These are phyloP conservation scores for Aricia artaxerxes DNA, from an alignment of 2,888 invertebrate genomes.

Conservation along the genomic window DNA sequence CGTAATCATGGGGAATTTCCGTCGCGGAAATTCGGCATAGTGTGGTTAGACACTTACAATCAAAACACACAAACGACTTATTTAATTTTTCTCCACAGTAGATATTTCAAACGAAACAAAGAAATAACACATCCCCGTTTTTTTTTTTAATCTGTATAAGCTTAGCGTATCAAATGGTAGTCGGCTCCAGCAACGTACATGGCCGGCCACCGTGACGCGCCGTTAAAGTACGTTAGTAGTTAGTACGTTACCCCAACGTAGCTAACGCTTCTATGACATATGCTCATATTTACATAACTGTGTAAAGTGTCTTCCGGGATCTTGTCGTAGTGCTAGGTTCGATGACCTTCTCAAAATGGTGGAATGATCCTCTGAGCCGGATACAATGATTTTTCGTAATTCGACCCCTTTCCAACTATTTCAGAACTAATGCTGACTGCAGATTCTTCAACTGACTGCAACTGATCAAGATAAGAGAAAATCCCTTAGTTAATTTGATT, in stretches of 20 bases:
- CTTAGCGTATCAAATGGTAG: conserved; percentile 16
- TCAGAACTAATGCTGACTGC: background rate
- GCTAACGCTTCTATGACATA: conserved; percentile 28
- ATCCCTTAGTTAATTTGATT: background rate
- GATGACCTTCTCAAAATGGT: conserved; percentile 10
- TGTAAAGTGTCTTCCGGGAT: conserved; percentile 29
- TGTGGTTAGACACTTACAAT: too few species aligned
- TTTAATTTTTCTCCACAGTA: background rate
- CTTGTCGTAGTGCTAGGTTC: background rate
- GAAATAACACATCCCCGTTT: background rate
- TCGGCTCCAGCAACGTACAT: background rate
- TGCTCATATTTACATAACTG: conserved; percentile 31
- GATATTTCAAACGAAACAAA: background rate
- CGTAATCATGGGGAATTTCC: too few species aligned
- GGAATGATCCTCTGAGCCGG: background rate
- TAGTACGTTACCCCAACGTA: conserved; percentile 35
- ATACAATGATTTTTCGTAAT: background rate
- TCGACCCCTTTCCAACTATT: background rate
- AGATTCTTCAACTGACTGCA: background rate
- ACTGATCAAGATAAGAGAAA: background rate
- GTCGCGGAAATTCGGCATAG: too few species aligned
- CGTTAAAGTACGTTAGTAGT: conserved; percentile 40
- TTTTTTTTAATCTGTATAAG: conserved; percentile 8
- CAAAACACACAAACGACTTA: background rate
- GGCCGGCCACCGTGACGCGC: conserved; percentile 40